A percentile compares a stretch with the other conserved stretches of the same genome.
Evolutionary conservation across 2,888 invertebrate species (phyloP).

Genomic region (Apamea sordens): DNA sequence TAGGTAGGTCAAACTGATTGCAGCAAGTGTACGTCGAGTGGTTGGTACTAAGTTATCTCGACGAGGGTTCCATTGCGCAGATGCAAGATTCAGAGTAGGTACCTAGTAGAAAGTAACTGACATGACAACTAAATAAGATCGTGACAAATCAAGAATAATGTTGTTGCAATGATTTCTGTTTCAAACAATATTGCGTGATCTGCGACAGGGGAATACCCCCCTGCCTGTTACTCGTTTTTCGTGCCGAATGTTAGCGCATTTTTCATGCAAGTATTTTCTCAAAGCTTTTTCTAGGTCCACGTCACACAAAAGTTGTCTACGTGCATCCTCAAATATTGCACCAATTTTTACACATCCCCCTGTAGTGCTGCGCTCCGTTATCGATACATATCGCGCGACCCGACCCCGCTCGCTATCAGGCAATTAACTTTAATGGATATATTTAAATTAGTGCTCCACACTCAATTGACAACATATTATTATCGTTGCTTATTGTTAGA

Average conservation of each 20-base stretch:
- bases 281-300: background rate
- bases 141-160: background rate
- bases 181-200: too few relatives aligned
- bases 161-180: too few relatives aligned
- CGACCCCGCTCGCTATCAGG: slow-evolving; percentile 81
- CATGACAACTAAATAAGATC: background rate
- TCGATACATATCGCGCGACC: slow-evolving; percentile 76
- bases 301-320: background rate
- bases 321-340: background rate
- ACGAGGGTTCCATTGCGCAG: background rate
- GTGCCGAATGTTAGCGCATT: background rate
- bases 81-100: slow-evolving; percentile 3
- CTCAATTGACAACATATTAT: slow-evolving; percentile 81
- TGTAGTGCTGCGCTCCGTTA: slow-evolving; percentile 61
- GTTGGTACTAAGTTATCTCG: background rate
- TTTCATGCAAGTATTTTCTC: background rate
- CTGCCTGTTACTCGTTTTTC: background rate
- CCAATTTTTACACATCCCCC: slow-evolving; percentile 56
- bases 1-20: slow-evolving; percentile 38
- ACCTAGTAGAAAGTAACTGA: background rate
- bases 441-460: slow-evolving; percentile 88
- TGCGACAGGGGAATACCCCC: too few relatives aligned
- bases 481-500: slow-evolving; percentile 63
- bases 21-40: background rate
- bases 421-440: slow-evolving; percentile 89